These are phyloP conservation scores for Latrodectus geometricus DNA, from an alignment of 1,140 invertebrate species.

Conservation along the genomic window DNA sequence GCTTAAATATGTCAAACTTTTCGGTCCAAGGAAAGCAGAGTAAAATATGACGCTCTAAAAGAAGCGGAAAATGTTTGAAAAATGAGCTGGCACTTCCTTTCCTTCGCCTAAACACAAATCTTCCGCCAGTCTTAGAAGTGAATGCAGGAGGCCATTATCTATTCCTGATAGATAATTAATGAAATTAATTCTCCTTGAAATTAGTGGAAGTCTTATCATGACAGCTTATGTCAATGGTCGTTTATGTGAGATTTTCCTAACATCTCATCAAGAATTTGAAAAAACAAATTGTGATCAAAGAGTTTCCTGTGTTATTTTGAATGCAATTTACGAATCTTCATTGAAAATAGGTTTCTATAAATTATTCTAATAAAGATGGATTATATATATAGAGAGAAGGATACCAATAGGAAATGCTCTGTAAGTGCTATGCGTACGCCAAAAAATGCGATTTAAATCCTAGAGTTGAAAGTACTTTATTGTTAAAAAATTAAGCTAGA, in stretches of 20 bases:
- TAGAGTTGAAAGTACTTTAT: too few species aligned
- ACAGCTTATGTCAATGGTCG: background rate
- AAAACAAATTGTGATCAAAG: too few species aligned
- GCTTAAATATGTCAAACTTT: background rate
- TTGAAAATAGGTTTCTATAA: too few species aligned
- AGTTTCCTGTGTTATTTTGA: too few species aligned
- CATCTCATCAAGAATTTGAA: background rate
- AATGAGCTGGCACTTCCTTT: constrained; percentile 8
- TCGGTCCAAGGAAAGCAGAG: background rate
- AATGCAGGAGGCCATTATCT: constrained; percentile 44
- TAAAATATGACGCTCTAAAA: background rate
- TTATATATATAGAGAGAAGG: too few species aligned
- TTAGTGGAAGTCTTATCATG: constrained; percentile 27
- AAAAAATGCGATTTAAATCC: too few species aligned
- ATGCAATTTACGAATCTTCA: too few species aligned
- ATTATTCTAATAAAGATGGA: too few species aligned
- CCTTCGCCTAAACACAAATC: background rate
- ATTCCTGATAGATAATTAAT: constrained; percentile 58
- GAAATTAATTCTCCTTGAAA: constrained; percentile 60
- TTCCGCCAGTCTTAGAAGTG: background rate
- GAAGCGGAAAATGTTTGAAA: constrained; percentile 10
- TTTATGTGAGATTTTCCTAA: constrained; percentile 41
- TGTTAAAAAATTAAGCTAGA: too few species aligned
- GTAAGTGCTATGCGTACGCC: too few species aligned
- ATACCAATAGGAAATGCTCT: too few species aligned